phyloP scores from a whole-genome alignment of 2,113 vertebrate genomes.

The Melanerpes formicivorus region DNA sequence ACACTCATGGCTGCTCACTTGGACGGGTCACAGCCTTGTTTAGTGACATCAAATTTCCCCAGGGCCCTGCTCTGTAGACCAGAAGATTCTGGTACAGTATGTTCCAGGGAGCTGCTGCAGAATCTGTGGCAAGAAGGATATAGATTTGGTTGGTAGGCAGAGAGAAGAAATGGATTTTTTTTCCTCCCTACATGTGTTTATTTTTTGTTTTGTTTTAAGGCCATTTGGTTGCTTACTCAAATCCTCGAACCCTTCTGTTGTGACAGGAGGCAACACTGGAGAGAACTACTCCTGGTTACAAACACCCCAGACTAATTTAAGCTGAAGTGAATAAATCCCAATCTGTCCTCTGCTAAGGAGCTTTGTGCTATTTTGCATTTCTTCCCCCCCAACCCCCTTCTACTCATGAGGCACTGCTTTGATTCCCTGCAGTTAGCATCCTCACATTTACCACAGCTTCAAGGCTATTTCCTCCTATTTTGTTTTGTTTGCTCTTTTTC shows the following conservation, averaged over 20 bases:
- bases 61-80: background rate
- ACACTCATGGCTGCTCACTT: background rate
- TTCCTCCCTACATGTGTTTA: background rate
- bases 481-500: background rate
- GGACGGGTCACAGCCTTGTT: background rate
- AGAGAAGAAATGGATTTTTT: background rate
- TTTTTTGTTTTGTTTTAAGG: background rate
- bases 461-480: background rate
- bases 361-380: background rate
- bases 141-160: background rate
- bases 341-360: conserved; percentile 13
- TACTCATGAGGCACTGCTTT: background rate
- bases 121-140: background rate
- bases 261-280: conserved; percentile 45
- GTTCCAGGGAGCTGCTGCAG: background rate
- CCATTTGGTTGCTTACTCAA: conserved; percentile 58
- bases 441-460: background rate
- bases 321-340: conserved; percentile 23
- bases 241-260: conserved; percentile 35
- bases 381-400: background rate
- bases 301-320: conserved; percentile 41
- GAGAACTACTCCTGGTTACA: conserved; percentile 35
- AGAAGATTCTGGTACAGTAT: background rate
- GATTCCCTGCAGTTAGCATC: background rate
- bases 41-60: background rate